Evolutionary conservation across 2,113 vertebrate species (phyloP).

Genomic region (Oplegnathus fasciatus): DNA sequence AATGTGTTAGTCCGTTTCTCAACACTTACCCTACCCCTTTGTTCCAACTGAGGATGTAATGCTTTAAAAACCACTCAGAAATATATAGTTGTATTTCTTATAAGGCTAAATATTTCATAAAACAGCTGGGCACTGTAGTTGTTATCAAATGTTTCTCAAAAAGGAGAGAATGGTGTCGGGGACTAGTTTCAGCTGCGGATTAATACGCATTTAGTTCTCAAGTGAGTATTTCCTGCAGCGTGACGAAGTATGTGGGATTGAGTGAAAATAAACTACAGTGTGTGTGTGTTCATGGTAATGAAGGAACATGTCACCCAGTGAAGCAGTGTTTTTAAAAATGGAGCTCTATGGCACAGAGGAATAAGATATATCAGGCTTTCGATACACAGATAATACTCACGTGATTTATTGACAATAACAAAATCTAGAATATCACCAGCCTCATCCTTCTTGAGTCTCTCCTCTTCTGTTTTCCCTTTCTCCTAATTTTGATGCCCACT

Average conservation of each 20-base stretch:
- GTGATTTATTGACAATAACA: not conserved
- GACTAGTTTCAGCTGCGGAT: not conserved
- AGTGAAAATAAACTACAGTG: no score
- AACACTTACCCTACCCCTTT: not conserved
- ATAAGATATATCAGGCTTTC: not conserved
- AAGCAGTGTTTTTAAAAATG: not conserved
- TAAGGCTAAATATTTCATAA: not conserved
- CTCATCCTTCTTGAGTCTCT: slow-evolving; percentile 1
- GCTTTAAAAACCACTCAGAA: not conserved
- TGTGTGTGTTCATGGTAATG: not conserved
- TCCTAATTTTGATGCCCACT: slow-evolving; percentile 72
- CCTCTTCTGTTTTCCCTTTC: slow-evolving; percentile 49
- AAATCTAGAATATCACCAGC: slow-evolving; percentile 23
- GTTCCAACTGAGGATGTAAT: not conserved
- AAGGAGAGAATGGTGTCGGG: not conserved
- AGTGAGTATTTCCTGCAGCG: not conserved
- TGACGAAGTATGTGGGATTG: not conserved
- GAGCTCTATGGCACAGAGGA: not conserved
- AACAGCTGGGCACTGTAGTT: not conserved
- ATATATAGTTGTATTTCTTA: not conserved
- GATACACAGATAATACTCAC: not conserved
- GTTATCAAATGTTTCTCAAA: not conserved
- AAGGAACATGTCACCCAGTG: not conserved
- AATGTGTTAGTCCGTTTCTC: not conserved
- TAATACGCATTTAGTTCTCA: not conserved